Conservation (phyloP, 1,140 invertebrate genomes). For the Hirudo medicinalis region DNA sequence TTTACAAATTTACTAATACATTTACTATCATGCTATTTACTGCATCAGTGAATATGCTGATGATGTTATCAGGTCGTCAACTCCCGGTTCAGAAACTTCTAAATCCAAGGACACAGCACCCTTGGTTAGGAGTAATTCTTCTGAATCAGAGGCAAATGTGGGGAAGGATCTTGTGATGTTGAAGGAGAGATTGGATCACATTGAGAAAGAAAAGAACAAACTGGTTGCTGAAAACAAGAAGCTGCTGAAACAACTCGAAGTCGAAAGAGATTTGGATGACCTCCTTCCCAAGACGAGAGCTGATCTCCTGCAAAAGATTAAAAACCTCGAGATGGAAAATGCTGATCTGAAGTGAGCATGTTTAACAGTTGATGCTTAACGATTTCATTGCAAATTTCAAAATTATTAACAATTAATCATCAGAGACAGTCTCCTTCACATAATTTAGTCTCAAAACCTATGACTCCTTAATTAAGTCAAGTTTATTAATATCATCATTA, state of each 20-base stretch:
- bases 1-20: neutral
- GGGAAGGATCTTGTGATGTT: constrained; percentile 20
- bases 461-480: no score
- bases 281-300: constrained; percentile 30
- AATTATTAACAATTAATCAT: no score
- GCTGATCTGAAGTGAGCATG: constrained; percentile 30
- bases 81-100: constrained; percentile 8
- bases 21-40: neutral
- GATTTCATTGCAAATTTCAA: no score
- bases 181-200: constrained; percentile 8
- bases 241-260: constrained; percentile 9
- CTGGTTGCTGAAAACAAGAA: constrained; percentile 12
- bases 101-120: constrained; percentile 21
- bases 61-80: neutral
- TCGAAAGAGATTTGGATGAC: constrained; percentile 18
- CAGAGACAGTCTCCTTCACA: no score
- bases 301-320: constrained; percentile 29
- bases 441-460: no score
- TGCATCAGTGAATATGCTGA: constrained; percentile 8
- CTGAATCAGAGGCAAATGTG: neutral
- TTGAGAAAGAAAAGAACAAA: constrained; percentile 11
- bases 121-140: neutral
- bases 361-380: no score
- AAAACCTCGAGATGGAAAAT: constrained; percentile 28
- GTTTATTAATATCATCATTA: no score